Evolutionary conservation across 2,888 invertebrate genomes (phyloP).

Genomic region (Callosobruchus maculatus): DNA sequence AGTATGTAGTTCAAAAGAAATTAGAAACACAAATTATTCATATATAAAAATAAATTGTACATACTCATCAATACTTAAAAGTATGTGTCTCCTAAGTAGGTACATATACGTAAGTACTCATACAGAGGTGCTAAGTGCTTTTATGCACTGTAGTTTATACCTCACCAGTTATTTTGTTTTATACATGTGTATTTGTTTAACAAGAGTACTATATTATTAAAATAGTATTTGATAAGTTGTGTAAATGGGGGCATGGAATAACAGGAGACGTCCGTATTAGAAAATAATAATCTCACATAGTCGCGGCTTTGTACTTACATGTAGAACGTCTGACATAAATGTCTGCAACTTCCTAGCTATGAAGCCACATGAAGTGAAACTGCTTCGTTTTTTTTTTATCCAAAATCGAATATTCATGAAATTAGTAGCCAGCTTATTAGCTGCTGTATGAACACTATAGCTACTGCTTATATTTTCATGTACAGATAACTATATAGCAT

Average conservation of each 20-base stretch:
- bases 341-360: background rate
- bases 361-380: background rate
- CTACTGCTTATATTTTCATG: too few relatives aligned
- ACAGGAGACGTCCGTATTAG: conserved; percentile 15
- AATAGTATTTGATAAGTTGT: conserved; percentile 47
- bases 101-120: conserved; percentile 8
- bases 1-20: conserved; percentile 40
- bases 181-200: conserved; percentile 42
- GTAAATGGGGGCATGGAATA: conserved; percentile 40
- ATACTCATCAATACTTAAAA: conserved; percentile 11
- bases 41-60: conserved; percentile 16
- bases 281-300: background rate
- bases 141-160: conserved; percentile 13
- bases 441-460: background rate
- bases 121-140: conserved; percentile 23
- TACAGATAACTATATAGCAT: too few relatives aligned
- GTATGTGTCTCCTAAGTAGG: conserved; percentile 5
- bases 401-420: background rate
- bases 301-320: background rate
- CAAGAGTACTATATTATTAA: conserved; percentile 36
- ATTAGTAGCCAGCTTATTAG: background rate
- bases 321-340: background rate
- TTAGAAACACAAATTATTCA: conserved; percentile 23
- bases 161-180: conserved; percentile 37
- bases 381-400: background rate